A percentile compares a stretch with the other conserved stretches of the same genome.
These are phyloP conservation scores for Erethizon dorsatum DNA, from an alignment of 2,797 vertebrate genomes.

Conservation along the genomic window DNA sequence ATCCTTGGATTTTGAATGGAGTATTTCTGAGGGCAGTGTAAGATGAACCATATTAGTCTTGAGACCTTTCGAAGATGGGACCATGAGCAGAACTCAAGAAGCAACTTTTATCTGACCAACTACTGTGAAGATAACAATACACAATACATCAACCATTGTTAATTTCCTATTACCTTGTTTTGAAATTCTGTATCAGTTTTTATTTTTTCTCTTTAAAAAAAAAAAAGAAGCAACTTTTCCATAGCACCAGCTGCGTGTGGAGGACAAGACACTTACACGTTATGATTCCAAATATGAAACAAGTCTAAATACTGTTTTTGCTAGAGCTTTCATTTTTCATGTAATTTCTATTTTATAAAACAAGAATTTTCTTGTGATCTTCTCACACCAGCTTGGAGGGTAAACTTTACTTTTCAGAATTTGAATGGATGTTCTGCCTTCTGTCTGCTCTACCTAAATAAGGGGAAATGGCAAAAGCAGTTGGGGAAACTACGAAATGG, in stretches of 20 bases:
- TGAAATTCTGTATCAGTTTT: too few relatives aligned
- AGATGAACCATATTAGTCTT: slow-evolving; percentile 56
- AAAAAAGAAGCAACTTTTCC: neutral
- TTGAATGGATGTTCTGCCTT: neutral
- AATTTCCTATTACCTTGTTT: too few relatives aligned
- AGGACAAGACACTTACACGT: neutral
- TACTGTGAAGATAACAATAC: too few relatives aligned
- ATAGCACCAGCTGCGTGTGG: neutral
- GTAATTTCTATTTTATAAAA: neutral
- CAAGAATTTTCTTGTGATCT: neutral
- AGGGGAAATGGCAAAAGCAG: neutral
- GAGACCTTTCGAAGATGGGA: slow-evolving; percentile 58
- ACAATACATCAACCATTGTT: too few relatives aligned
- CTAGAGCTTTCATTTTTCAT: neutral
- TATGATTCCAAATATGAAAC: neutral
- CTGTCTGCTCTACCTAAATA: neutral
- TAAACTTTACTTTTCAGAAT: neutral
- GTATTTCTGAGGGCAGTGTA: slow-evolving; percentile 73
- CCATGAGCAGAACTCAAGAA: slow-evolving; percentile 64
- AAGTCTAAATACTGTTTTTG: neutral
- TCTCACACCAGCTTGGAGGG: neutral
- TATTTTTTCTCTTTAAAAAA: too few relatives aligned
- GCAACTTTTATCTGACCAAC: neutral
- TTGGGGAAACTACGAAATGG: neutral
- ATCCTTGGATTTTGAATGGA: slow-evolving; percentile 36